Evolutionary conservation across 1,140 invertebrate species (phyloP).

Genomic region (Polyergus mexicanus): DNA sequence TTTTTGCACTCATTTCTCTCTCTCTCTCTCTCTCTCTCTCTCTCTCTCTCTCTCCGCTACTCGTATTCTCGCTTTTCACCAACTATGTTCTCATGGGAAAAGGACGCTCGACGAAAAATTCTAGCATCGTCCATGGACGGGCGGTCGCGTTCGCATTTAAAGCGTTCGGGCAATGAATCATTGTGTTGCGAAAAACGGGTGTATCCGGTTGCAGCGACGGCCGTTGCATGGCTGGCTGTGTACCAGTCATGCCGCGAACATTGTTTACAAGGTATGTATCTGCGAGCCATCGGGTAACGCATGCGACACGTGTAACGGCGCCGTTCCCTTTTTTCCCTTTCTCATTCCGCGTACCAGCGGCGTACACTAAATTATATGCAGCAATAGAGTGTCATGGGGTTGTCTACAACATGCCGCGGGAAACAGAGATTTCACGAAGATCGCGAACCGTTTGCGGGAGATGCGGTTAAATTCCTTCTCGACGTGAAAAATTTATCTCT

Average conservation of each 20-base stretch:
- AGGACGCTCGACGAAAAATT: conserved; percentile 34
- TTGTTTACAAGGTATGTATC: conserved; percentile 76
- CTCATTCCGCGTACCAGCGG: not conserved
- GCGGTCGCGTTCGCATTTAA: conserved; percentile 63
- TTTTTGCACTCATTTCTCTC: conserved; percentile 17
- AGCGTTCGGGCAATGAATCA: conserved; percentile 81
- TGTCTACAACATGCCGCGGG: not conserved
- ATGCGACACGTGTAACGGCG: conserved; percentile 53
- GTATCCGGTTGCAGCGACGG: conserved; percentile 63
- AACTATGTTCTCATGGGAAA: conserved; percentile 3
- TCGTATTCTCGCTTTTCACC: not conserved
- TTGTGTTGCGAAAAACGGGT: conserved; percentile 79
- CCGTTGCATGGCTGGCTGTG: conserved; percentile 32
- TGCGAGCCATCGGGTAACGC: conserved; percentile 48
- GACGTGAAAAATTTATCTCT: not conserved
- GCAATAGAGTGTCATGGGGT: conserved; percentile 19
- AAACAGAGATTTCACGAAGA: conserved; percentile 26
- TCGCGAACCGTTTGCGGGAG: not conserved
- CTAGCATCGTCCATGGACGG: conserved; percentile 30
- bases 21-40: too few species aligned
- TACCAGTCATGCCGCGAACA: conserved; percentile 73
- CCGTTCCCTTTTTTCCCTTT: conserved; percentile 1
- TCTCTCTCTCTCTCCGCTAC: not conserved
- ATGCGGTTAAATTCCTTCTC: not conserved
- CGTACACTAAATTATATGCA: conserved; percentile 42